These are phyloP conservation scores for Solenodon paradoxus DNA, from an alignment of 2,113 vertebrate species.

Conservation along the genomic window DNA sequence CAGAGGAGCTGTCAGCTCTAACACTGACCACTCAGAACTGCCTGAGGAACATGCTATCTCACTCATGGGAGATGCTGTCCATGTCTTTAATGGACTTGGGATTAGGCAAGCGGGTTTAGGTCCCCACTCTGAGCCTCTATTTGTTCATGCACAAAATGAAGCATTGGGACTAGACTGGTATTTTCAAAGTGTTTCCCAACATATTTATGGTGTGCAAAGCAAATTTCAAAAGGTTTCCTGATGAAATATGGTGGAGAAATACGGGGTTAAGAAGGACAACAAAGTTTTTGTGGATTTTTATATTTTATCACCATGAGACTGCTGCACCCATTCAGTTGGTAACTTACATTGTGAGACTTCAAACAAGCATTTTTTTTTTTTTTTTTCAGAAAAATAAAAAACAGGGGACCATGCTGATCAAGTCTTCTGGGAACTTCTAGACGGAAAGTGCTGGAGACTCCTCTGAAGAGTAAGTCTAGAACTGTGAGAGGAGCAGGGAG, in stretches of 20 bases:
- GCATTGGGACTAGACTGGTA: background rate
- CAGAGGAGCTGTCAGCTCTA: constrained; percentile 12
- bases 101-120: background rate
- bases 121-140: background rate
- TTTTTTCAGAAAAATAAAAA: no score
- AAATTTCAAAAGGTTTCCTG: background rate
- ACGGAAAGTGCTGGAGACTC: background rate
- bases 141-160: background rate
- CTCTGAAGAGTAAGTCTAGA: background rate
- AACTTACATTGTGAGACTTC: background rate
- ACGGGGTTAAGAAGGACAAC: background rate
- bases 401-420: background rate
- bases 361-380: background rate
- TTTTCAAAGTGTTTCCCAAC: background rate
- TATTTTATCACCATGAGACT: background rate
- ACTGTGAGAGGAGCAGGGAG: background rate
- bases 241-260: background rate
- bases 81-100: rapidly evolving
- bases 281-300: background rate
- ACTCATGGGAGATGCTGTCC: rapidly evolving
- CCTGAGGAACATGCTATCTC: background rate
- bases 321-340: background rate
- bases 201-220: background rate
- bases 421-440: background rate
- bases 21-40: background rate